These are phyloP conservation scores for Scophthalmus maximus DNA, from an alignment of 2,113 vertebrate genomes.

Conservation along the genomic window DNA sequence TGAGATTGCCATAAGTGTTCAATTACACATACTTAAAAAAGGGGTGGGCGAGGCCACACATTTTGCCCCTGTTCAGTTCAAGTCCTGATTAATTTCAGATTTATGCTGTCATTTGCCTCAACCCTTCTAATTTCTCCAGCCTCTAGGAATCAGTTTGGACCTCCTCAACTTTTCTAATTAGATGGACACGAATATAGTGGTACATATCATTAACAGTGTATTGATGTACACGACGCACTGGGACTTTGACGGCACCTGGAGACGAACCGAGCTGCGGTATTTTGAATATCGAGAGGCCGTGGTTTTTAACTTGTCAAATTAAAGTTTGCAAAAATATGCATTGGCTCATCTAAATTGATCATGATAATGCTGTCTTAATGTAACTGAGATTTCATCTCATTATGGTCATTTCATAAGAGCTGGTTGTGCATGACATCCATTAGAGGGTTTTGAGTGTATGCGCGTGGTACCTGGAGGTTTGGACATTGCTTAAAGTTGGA, in stretches of 20 bases:
- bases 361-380: conserved; percentile 1
- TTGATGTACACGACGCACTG: conserved; percentile 62
- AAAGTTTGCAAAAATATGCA: conserved; percentile 64
- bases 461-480: conserved; percentile 3
- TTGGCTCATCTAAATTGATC: conserved; percentile 40
- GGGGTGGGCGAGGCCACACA: conserved; percentile 13
- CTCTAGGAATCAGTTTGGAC: conserved; percentile 60
- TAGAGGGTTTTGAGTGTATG: background rate
- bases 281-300: conserved; percentile 36
- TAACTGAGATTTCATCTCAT: conserved; percentile 29
- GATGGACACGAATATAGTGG: conserved; percentile 64
- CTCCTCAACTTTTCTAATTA: conserved; percentile 78
- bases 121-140: conserved; percentile 66
- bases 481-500: background rate
- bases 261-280: conserved; percentile 36
- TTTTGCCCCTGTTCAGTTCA: conserved; percentile 59
- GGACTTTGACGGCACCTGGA: conserved; percentile 51
- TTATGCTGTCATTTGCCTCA: conserved; percentile 66
- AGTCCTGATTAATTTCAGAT: conserved; percentile 80
- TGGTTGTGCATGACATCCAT: background rate
- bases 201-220: conserved; percentile 64
- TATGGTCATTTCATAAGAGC: conserved; percentile 22
- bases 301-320: conserved; percentile 46
- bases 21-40: conserved; percentile 66
- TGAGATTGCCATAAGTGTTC: conserved; percentile 69